Conservation (phyloP, 2,888 invertebrate genomes). For the Lithophane leautieri region DNA sequence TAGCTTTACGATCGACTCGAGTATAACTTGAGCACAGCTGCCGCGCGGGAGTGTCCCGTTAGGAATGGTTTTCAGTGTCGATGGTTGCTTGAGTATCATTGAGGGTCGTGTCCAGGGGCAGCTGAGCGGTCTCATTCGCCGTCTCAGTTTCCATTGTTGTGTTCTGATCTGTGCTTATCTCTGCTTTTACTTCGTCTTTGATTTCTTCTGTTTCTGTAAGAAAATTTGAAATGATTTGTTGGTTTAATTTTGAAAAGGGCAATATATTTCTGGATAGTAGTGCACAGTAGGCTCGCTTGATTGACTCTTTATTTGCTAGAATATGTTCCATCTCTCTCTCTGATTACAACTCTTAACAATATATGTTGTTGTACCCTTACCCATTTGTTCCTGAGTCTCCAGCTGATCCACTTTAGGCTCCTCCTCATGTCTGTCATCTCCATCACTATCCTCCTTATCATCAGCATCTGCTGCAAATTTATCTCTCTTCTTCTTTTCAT, state of each 20-base stretch:
- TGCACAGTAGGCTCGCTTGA: not conserved
- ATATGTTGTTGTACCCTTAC: conserved; percentile 35
- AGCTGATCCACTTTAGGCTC: conserved; percentile 50
- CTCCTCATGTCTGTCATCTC: conserved; percentile 78
- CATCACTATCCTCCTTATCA: conserved; percentile 86
- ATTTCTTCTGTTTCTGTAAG: conserved; percentile 41
- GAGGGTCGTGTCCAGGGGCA: conserved; percentile 47
- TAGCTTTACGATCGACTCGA: conserved; percentile 52
- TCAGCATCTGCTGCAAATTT: conserved; percentile 71
- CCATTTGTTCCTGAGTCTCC: conserved; percentile 51
- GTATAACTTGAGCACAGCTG: conserved; percentile 49
- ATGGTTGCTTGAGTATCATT: conserved; percentile 32
- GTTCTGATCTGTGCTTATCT: conserved; percentile 37
- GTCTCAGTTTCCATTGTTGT: conserved; percentile 42
- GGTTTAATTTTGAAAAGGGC: not conserved
- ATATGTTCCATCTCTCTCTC: not conserved
- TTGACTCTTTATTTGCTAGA: not conserved
- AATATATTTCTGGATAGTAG: not conserved
- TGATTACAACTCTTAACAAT: not conserved
- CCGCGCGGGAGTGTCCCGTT: conserved; percentile 53
- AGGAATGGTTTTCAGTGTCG: conserved; percentile 67
- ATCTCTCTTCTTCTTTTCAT: conserved; percentile 59
- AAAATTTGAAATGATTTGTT: not conserved
- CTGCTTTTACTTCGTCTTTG: conserved; percentile 37
- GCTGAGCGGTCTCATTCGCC: conserved; percentile 32